Conservation (phyloP, 2,797 vertebrate genomes). For the Lerista edwardsae region DNA sequence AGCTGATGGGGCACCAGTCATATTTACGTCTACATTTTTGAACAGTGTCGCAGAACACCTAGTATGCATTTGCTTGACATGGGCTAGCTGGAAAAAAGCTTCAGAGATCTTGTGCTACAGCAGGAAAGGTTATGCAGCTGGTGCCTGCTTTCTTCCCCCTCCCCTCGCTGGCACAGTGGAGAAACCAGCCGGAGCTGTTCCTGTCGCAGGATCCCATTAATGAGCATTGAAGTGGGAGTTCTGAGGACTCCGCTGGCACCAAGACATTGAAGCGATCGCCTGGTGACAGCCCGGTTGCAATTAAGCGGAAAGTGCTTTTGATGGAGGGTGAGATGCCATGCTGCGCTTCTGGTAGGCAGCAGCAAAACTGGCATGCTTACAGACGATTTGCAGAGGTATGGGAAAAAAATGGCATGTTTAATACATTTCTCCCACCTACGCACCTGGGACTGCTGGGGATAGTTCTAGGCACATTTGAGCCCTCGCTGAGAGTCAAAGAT, state of each 20-base stretch:
- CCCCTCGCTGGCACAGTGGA: slow-evolving; percentile 31
- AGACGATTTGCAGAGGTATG: slow-evolving; percentile 4
- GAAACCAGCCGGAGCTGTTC: slow-evolving; percentile 41
- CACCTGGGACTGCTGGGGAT: not conserved
- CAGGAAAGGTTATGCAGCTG: slow-evolving; percentile 50
- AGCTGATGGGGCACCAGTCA: slow-evolving; percentile 14
- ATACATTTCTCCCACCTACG: not conserved
- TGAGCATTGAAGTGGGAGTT: slow-evolving; percentile 56
- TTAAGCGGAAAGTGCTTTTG: slow-evolving; percentile 27
- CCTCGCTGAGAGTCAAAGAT: not conserved
- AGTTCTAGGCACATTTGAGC: not conserved
- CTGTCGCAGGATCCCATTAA: slow-evolving; percentile 48
- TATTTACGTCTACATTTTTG: not conserved
- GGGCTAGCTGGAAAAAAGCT: slow-evolving; percentile 37
- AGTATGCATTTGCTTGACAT: slow-evolving; percentile 9
- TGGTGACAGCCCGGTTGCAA: slow-evolving; percentile 42
- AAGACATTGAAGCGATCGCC: slow-evolving; percentile 27
- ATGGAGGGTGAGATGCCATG: not conserved
- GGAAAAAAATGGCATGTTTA: not conserved
- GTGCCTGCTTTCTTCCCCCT: slow-evolving; percentile 38
- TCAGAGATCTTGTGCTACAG: slow-evolving; percentile 40
- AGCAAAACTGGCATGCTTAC: not conserved
- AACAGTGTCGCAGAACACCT: slow-evolving; percentile 19
- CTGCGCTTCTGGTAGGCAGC: slow-evolving; percentile 17
- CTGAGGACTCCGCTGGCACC: slow-evolving; percentile 54